These are phyloP conservation scores for Glyptemys insculpta DNA, from an alignment of 2,797 vertebrate species.

Conservation along the genomic window DNA sequence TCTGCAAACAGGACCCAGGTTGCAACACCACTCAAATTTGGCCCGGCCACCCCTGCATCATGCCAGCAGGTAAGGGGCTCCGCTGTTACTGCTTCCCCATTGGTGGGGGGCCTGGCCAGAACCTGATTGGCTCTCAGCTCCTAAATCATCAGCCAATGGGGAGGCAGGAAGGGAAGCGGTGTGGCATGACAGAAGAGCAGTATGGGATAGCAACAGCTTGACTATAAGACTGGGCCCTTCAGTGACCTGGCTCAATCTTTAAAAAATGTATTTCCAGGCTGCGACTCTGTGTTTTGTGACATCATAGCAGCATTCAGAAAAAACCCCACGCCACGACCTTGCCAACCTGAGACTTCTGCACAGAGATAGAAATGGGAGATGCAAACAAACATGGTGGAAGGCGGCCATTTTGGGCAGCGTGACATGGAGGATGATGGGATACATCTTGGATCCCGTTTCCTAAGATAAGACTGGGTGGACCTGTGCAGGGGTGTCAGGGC, in stretches of 20 bases:
- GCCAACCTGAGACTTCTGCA: background rate
- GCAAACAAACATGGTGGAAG: background rate
- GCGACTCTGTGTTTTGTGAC: too few species aligned
- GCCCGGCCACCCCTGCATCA: too few species aligned
- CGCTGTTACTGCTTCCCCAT: background rate
- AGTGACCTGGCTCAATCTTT: too few species aligned
- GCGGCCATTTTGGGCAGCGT: accelerated
- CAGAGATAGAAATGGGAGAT: background rate
- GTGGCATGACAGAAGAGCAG: background rate
- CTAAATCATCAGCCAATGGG: background rate
- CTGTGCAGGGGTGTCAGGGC: background rate
- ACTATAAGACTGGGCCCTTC: too few species aligned
- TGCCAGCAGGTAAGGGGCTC: background rate
- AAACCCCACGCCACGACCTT: too few species aligned
- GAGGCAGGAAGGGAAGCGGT: background rate
- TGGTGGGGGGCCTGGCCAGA: background rate
- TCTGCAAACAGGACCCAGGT: background rate
- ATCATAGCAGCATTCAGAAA: too few species aligned
- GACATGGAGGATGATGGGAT: background rate
- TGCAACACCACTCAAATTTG: background rate
- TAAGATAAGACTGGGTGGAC: background rate
- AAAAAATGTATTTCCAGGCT: too few species aligned
- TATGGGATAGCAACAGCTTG: background rate
- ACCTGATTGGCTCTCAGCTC: background rate
- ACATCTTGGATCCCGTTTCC: background rate